Evolutionary conservation across 2,888 invertebrate genomes (phyloP).

Genomic region (Molanna angustata): DNA sequence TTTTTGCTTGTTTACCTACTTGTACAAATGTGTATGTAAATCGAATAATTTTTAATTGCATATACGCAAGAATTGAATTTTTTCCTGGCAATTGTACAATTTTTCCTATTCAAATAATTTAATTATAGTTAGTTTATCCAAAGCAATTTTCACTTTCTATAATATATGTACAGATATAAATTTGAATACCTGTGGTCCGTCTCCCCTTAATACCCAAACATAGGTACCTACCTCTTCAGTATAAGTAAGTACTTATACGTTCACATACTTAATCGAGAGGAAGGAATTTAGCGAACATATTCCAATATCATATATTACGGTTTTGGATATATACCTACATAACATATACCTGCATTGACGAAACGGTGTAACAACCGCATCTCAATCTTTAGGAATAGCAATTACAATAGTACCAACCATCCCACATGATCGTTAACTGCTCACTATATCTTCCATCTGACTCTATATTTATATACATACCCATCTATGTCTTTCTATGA

Average conservation of each 20-base stretch:
- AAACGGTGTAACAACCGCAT: conserved; percentile 45
- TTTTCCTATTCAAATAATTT: too few species aligned
- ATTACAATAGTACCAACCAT: conserved; percentile 55
- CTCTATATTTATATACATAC: conserved; percentile 34
- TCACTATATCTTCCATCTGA: conserved; percentile 52
- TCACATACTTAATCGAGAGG: background rate
- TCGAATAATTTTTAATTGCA: too few species aligned
- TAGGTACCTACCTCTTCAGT: background rate
- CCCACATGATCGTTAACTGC: conserved; percentile 56
- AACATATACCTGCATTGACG: conserved; percentile 29
- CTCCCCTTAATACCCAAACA: background rate
- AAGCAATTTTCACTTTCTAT: too few species aligned
- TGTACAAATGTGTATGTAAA: too few species aligned
- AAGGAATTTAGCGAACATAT: conserved; percentile 11
- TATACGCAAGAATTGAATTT: too few species aligned
- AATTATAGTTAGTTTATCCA: too few species aligned
- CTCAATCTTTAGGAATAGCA: conserved; percentile 56
- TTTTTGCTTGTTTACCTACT: too few species aligned
- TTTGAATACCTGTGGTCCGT: conserved; percentile 2
- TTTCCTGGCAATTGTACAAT: too few species aligned
- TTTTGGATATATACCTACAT: background rate
- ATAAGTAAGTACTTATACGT: background rate
- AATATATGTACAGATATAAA: too few species aligned
- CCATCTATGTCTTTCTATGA: conserved; percentile 41
- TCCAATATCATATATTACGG: conserved; percentile 21